Percentiles rank a stretch among this genome's conserved stretches.
These are phyloP conservation scores for Porites lobata DNA, from an alignment of 92 coral and sea anemone species.

Conservation along the genomic window DNA sequence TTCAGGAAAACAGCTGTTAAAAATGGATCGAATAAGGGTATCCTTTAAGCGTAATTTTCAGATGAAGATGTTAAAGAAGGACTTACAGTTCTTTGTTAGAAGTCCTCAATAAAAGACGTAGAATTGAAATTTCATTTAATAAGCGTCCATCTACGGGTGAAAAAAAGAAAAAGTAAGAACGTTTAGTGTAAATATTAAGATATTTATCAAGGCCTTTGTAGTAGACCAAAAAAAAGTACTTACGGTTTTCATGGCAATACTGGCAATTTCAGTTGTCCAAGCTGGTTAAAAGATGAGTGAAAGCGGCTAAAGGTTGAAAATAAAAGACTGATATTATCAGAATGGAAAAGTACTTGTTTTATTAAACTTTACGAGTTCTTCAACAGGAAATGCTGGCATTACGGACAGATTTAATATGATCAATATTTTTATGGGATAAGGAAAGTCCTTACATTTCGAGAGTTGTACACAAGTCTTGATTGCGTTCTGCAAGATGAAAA, in stretches of 20 bases:
- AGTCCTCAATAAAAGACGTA: background rate
- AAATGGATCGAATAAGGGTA: constrained; percentile 3
- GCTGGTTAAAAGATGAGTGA: constrained; percentile 1
- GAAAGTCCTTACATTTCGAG: background rate
- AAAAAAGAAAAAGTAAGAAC: background rate
- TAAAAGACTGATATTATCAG: background rate
- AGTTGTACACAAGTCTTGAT: background rate
- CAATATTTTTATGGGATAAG: too few species aligned
- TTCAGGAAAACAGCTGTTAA: background rate
- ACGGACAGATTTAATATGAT: background rate
- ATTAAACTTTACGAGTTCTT: background rate
- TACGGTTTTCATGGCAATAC: too few species aligned
- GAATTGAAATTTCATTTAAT: background rate
- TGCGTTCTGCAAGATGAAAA: background rate
- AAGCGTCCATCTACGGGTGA: background rate
- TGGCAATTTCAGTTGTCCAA: background rate
- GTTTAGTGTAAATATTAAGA: background rate
- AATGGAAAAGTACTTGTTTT: background rate
- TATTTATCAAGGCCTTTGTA: background rate
- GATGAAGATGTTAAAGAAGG: background rate
- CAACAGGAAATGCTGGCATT: constrained; percentile 4
- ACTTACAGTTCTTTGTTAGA: background rate
- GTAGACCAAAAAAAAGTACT: background rate
- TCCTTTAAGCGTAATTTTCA: background rate
- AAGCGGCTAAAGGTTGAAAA: constrained; percentile 1